Evolutionary conservation across 2,113 vertebrate genomes (phyloP), one percentile per base, ranked within the genome.

Genomic region (Anguilla japonica): DNA sequence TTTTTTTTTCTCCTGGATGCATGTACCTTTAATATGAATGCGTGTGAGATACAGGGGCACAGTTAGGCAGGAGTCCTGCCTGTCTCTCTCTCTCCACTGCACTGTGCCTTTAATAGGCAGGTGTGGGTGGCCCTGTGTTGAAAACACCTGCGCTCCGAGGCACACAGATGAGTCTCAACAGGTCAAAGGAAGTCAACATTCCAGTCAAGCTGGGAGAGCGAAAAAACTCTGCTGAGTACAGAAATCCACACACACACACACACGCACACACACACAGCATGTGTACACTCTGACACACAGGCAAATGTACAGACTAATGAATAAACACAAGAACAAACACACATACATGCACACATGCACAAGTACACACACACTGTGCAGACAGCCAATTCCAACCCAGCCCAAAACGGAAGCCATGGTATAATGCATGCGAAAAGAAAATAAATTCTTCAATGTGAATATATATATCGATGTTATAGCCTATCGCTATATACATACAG

Each of bases 81-180:
- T 13, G 39, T 29, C 18, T 14, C 15, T 26, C 53, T 46, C 41
- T 84, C 83, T 83, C 83, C 22, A 50, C 79, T 63, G 34, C 20
- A 22, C 43, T 29, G 43, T 79, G 20, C 71, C 40, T 41, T 60
- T 84, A 75, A 75, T 34, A 75, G 71, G 78, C 83, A 80, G 75
- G 84, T 87, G 84, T 84, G 88, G 86, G 88, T 86, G 84, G 80
- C 43, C 43, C 81, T 11, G n/a, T 43, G 46, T 4, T 83, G 87
- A 88, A 87, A 91, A 91, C 89, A 86, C 84, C 82, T 89, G 85
- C 81, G 75, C 86, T 81, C 87, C 39, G 34, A 88, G 91, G 91
- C 87, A 90, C 88, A 89, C 85, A 91, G 91, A 93, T 92, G 85
- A 91, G 92, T 93, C 91, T 93, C 87, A 89, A 91, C 92, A 93